phyloP scores from a whole-genome alignment of 1,140 invertebrate species.

The Ptiloglossa arizonensis region DNA sequence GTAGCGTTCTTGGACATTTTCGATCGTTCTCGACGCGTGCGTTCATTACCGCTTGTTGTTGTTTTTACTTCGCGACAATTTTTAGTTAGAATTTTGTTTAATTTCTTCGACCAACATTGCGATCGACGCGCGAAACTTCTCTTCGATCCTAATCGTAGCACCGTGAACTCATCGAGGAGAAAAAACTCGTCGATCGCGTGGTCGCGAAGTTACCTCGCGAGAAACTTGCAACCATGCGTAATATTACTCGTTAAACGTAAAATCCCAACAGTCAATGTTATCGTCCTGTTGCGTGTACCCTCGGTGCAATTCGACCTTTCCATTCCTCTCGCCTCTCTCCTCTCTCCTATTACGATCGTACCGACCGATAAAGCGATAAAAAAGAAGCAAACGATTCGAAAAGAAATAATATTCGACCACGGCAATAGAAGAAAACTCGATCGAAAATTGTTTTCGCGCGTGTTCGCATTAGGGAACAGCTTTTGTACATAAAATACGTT shows the following conservation, averaged over 20 bases:
- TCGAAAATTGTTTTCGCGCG: conserved; percentile 66
- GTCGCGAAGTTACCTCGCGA: neutral
- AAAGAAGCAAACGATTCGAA: conserved; percentile 28
- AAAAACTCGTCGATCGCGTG: too few species aligned
- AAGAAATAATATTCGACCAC: neutral
- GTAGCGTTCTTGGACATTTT: too few species aligned
- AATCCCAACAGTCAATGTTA: neutral
- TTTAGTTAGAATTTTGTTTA: neutral
- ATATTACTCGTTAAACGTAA: conserved; percentile 8
- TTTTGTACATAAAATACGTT: conserved; percentile 80
- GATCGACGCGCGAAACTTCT: neutral
- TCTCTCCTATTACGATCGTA: conserved; percentile 5
- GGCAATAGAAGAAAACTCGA: neutral
- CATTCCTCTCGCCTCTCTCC: neutral
- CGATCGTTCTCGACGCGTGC: too few species aligned
- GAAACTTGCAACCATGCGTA: conserved; percentile 12
- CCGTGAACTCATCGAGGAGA: too few species aligned
- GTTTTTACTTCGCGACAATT: too few species aligned
- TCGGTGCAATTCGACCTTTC: conserved; percentile 63
- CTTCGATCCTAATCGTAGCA: too few species aligned
- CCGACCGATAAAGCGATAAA: conserved; percentile 54
- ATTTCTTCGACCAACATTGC: neutral
- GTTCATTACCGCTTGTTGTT: too few species aligned
- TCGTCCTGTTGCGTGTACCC: conserved; percentile 32
- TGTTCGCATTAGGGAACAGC: conserved; percentile 68